A percentile compares a stretch with the other conserved stretches of the same genome.
These are phyloP conservation scores for Athrips mouffetella DNA, from an alignment of 2,888 invertebrate genomes.

Conservation along the genomic window DNA sequence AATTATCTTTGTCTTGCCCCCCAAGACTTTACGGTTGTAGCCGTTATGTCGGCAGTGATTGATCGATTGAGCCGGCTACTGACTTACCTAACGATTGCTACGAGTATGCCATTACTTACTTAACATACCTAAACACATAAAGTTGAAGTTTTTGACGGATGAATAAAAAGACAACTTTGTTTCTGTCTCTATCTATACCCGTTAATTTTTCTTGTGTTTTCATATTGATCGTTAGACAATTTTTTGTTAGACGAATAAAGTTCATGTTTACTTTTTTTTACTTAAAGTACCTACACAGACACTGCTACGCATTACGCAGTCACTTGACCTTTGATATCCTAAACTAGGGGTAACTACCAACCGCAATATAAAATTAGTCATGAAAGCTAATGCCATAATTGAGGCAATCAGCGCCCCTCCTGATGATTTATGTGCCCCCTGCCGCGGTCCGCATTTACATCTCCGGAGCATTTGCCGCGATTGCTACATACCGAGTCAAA, in stretches of 20 bases:
- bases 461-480: constrained; percentile 51
- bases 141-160: no score
- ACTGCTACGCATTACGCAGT: neutral
- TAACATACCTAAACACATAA: no score
- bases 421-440: constrained; percentile 60
- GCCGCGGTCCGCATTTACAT: constrained; percentile 51
- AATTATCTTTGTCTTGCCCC: constrained; percentile 79
- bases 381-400: constrained; percentile 75
- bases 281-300: neutral
- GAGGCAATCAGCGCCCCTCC: constrained; percentile 68
- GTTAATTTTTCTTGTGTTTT: no score
- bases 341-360: constrained; percentile 37
- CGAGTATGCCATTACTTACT: neutral
- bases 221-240: no score
- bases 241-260: no score
- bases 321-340: constrained; percentile 40
- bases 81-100: neutral
- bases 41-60: constrained; percentile 72
- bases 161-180: no score
- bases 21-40: constrained; percentile 73
- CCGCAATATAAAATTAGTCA: constrained; percentile 63
- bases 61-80: constrained; percentile 51
- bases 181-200: no score
- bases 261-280: neutral
- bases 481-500: constrained; percentile 19